Conservation (phyloP, 2,888 invertebrate genomes). For the Limnephilus marmoratus region DNA sequence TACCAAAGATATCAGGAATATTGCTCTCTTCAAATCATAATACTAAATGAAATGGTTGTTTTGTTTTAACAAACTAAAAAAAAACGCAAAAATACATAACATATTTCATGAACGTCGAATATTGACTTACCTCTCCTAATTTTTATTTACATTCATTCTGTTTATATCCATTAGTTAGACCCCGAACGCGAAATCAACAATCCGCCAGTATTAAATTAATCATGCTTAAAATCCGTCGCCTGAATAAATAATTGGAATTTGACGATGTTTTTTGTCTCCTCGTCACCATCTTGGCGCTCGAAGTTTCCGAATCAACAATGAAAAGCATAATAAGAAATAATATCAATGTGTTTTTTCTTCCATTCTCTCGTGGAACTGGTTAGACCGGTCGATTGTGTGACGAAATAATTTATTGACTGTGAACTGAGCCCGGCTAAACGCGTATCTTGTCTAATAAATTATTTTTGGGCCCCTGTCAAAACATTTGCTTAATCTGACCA, state of each 20-base stretch:
- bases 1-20: too few relatives aligned
- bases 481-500: conserved; percentile 12
- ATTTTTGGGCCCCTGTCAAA: conserved; percentile 2
- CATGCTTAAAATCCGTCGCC: not conserved
- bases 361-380: conserved; percentile 8
- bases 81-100: too few relatives aligned
- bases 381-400: conserved; percentile 28
- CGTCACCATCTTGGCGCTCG: not conserved
- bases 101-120: not conserved
- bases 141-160: not conserved
- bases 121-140: not conserved
- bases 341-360: conserved; percentile 2
- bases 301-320: not conserved
- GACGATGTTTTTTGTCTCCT: not conserved
- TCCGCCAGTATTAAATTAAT: not conserved
- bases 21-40: too few relatives aligned
- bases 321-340: not conserved
- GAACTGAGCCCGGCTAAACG: conserved; percentile 1
- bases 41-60: too few relatives aligned
- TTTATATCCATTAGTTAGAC: not conserved
- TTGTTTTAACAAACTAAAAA: too few relatives aligned
- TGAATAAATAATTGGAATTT: not conserved
- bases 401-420: conserved; percentile 37
- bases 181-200: conserved; percentile 2
- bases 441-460: conserved; percentile 4